These are phyloP conservation scores for Cebidichthys violaceus DNA, from an alignment of 2,113 vertebrate genomes.

Conservation along the genomic window DNA sequence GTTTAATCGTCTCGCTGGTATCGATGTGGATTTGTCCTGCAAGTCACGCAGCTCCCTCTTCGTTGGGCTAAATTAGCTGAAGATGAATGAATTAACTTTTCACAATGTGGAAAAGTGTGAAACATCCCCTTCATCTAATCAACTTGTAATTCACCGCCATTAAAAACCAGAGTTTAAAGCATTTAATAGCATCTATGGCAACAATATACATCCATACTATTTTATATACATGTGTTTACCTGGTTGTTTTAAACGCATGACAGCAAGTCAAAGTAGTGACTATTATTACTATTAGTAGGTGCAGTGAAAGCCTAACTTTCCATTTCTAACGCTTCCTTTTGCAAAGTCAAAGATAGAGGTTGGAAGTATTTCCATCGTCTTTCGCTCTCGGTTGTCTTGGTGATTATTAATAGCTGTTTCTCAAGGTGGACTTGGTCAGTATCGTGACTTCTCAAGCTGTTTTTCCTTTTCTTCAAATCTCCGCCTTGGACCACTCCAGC, in stretches of 20 bases:
- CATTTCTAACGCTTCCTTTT: neutral
- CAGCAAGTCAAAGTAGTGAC: neutral
- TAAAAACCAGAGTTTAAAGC: neutral
- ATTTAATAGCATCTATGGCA: neutral
- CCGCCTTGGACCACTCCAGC: constrained; percentile 15
- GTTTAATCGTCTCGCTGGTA: neutral
- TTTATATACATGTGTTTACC: neutral
- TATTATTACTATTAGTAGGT: neutral
- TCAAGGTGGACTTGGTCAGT: neutral
- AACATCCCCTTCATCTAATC: no score
- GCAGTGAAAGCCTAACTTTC: neutral
- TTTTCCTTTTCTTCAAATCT: constrained; percentile 3
- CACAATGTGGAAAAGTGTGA: neutral
- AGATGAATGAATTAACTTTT: no score
- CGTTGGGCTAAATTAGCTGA: neutral
- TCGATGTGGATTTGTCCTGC: no score
- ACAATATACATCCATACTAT: neutral
- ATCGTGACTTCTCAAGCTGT: constrained; percentile 21
- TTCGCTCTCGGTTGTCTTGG: neutral
- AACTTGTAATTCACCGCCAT: neutral
- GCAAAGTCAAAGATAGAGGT: neutral
- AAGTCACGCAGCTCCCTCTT: no score
- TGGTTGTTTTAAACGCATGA: neutral
- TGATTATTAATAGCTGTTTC: neutral
- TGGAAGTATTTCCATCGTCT: neutral